Evolutionary conservation across 2,888 invertebrate genomes (phyloP).

Genomic region (Hirtodrosophila trivittata): DNA sequence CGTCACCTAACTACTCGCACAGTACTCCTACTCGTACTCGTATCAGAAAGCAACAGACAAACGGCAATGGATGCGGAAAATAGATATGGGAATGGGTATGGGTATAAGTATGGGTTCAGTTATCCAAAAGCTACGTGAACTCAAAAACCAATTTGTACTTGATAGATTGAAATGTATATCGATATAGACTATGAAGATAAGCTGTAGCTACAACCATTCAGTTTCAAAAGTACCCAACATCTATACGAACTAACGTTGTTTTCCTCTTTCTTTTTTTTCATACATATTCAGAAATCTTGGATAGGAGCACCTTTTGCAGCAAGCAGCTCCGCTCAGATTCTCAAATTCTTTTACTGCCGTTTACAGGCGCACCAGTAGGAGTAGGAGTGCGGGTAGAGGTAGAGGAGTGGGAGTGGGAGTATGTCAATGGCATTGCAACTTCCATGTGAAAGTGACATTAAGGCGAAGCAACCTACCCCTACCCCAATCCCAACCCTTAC

Average conservation of each 20-base stretch:
- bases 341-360: too few relatives aligned
- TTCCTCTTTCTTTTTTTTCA: constrained; percentile 1
- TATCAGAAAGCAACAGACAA: constrained; percentile 55
- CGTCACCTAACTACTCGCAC: constrained; percentile 38
- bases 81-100: too few relatives aligned
- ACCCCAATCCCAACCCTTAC: constrained; percentile 35
- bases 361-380: too few relatives aligned
- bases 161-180: constrained; percentile 55
- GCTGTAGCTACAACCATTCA: constrained; percentile 14
- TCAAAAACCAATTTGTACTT: constrained; percentile 58
- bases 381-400: too few relatives aligned
- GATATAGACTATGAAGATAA: constrained; percentile 26
- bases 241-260: constrained; percentile 12
- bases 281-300: constrained; percentile 6
- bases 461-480: constrained; percentile 20
- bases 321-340: constrained; percentile 7
- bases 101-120: constrained; percentile 1
- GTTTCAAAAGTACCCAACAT: background rate
- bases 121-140: constrained; percentile 38
- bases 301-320: constrained; percentile 3
- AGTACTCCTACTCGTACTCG: background rate
- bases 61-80: constrained; percentile 38
- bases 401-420: constrained; percentile 14
- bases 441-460: constrained; percentile 31
- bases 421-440: constrained; percentile 12